Conservation (phyloP, 2,113 vertebrate genomes). For the Anguilla rostrata region DNA sequence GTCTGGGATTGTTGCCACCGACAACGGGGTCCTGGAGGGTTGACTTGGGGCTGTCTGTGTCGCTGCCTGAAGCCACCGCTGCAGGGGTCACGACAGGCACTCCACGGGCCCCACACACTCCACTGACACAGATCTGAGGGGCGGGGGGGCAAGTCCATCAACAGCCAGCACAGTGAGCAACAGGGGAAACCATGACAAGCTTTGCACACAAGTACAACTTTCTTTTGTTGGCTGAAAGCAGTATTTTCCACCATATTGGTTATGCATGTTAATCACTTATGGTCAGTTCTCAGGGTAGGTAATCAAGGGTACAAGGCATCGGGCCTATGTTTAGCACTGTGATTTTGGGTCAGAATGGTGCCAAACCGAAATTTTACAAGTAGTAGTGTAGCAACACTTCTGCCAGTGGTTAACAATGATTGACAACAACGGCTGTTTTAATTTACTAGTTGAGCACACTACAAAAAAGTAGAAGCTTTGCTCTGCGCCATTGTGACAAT, state of each 20-base stretch:
- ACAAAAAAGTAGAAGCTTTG: too few relatives aligned
- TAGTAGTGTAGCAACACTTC: too few relatives aligned
- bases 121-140: constrained; percentile 78
- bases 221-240: background rate
- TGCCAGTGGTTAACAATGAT: too few relatives aligned
- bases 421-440: too few relatives aligned
- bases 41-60: constrained; percentile 58
- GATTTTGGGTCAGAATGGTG: too few relatives aligned
- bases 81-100: constrained; percentile 78
- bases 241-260: background rate
- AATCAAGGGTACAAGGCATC: background rate
- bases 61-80: constrained; percentile 78
- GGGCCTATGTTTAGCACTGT: too few relatives aligned
- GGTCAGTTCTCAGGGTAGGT: background rate
- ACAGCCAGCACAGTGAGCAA: background rate
- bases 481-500: too few relatives aligned
- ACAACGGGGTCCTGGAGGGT: constrained; percentile 48
- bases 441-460: too few relatives aligned
- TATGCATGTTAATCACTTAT: background rate
- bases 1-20: constrained; percentile 71
- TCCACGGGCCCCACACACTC: constrained; percentile 81
- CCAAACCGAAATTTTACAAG: too few relatives aligned
- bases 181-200: background rate
- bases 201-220: background rate
- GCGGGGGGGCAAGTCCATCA: background rate